phyloP scores from a whole-genome alignment of 2,888 invertebrate genomes.

The Lasiommata megera region DNA sequence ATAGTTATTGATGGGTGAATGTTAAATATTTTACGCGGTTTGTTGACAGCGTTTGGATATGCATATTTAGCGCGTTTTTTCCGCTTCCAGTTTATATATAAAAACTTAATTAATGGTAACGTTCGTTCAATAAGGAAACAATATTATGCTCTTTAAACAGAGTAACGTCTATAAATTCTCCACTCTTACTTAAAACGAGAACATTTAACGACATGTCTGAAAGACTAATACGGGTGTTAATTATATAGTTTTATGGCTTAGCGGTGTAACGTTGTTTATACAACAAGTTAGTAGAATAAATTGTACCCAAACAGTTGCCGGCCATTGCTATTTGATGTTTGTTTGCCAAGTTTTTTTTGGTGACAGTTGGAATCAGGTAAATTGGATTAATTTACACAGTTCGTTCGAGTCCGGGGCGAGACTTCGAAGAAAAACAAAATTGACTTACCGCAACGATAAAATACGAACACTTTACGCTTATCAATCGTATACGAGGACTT shows the following conservation, averaged over 20 bases:
- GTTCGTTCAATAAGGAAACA: background rate
- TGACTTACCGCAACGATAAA: conserved; percentile 33
- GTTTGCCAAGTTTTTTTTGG: conserved; percentile 30
- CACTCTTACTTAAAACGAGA: background rate
- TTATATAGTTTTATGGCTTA: conserved; percentile 24
- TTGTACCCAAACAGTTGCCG: conserved; percentile 27
- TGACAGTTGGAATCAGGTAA: conserved; percentile 24
- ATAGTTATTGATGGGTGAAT: background rate
- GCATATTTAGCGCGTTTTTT: conserved; percentile 21
- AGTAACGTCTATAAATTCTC: conserved; percentile 2
- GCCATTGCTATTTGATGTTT: conserved; percentile 22
- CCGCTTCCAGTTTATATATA: conserved; percentile 25
- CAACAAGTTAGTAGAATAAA: conserved; percentile 24
- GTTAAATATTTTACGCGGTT: conserved; percentile 14
- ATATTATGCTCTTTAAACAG: background rate
- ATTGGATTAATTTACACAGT: conserved; percentile 27
- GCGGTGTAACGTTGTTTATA: conserved; percentile 21
- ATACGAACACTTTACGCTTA: conserved; percentile 32
- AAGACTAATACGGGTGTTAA: conserved; percentile 23
- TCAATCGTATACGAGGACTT: conserved; percentile 31
- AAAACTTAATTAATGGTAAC: conserved; percentile 6
- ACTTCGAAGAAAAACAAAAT: conserved; percentile 22
- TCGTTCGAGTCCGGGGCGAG: background rate
- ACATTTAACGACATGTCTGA: conserved; percentile 2
- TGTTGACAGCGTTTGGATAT: conserved; percentile 25